These are phyloP conservation scores for Percina caprodes DNA, from an alignment of 2,113 vertebrate genomes.

Conservation along the genomic window DNA sequence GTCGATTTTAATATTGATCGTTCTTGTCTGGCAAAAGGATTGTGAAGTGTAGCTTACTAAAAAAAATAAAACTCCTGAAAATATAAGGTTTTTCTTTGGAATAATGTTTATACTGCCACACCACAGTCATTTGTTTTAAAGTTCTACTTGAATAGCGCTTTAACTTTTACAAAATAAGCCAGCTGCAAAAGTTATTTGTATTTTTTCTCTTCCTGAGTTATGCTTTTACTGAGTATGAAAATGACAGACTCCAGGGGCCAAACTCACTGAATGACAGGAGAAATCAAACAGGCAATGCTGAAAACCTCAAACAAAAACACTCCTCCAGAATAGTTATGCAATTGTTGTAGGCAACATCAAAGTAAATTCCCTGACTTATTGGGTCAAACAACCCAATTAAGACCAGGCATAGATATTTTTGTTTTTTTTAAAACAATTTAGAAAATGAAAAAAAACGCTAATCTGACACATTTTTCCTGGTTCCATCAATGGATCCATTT, in stretches of 20 bases:
- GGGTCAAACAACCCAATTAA: conserved; percentile 20
- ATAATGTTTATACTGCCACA: background rate
- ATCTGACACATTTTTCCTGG: background rate
- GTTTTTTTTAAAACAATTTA: no score
- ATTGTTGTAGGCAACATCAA: conserved; percentile 38
- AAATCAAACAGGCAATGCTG: conserved; percentile 21
- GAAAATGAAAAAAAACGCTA: background rate
- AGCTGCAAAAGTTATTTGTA: conserved; percentile 2
- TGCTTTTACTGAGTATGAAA: conserved; percentile 31
- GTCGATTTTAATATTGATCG: background rate
- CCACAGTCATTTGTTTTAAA: conserved; percentile 19
- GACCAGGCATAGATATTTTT: background rate
- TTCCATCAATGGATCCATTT: conserved; percentile 32
- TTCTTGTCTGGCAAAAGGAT: background rate
- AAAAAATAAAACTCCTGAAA: background rate
- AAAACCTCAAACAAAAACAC: conserved; percentile 32
- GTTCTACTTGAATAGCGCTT: background rate
- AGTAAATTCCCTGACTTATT: conserved; percentile 25
- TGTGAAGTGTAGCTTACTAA: background rate
- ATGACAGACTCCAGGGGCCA: conserved; percentile 40
- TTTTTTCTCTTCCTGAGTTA: conserved; percentile 4
- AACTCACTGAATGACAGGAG: conserved; percentile 40
- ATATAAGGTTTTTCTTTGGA: background rate
- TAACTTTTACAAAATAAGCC: conserved; percentile 16
- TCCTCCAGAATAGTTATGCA: conserved; percentile 33